Conservation (phyloP, 37 sponge, comb jelly and placozoan species). For the Bolinopsis microptera region DNA sequence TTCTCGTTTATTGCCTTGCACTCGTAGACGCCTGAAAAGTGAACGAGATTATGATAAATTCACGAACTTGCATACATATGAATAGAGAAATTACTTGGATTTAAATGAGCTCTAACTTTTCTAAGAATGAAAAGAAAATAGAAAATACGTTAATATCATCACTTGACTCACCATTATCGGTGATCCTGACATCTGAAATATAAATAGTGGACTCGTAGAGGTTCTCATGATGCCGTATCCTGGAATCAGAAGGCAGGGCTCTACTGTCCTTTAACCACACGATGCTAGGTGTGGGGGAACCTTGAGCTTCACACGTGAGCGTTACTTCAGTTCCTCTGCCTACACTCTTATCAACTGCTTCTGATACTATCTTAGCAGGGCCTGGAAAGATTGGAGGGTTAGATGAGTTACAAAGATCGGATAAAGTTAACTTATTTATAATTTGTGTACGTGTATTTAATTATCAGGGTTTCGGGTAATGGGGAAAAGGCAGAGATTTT, state of each 20-base stretch:
- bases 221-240: constrained; percentile 23
- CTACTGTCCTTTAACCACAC: constrained; percentile 41
- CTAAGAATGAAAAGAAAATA: no score
- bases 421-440: not conserved
- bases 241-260: not conserved
- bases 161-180: constrained; percentile 34
- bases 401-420: not conserved
- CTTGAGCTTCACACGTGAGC: constrained; percentile 40
- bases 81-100: no score
- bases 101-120: no score
- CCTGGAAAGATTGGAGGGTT: not conserved
- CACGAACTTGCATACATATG: no score
- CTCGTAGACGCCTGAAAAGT: constrained; percentile 48
- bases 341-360: not conserved
- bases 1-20: constrained; percentile 49
- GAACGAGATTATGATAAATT: no score
- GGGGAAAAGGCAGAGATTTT: no score
- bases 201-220: constrained; percentile 16
- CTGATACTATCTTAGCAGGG: not conserved
- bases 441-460: no score
- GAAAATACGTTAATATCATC: no score
- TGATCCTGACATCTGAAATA: not conserved
- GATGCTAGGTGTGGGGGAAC: constrained; percentile 37
- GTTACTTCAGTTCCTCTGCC: not conserved
- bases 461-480: no score